Percentiles rank a stretch among this genome's conserved stretches.
Conservation (phyloP, 2,797 vertebrate species). For the Enteromius thamalakanensis region DNA sequence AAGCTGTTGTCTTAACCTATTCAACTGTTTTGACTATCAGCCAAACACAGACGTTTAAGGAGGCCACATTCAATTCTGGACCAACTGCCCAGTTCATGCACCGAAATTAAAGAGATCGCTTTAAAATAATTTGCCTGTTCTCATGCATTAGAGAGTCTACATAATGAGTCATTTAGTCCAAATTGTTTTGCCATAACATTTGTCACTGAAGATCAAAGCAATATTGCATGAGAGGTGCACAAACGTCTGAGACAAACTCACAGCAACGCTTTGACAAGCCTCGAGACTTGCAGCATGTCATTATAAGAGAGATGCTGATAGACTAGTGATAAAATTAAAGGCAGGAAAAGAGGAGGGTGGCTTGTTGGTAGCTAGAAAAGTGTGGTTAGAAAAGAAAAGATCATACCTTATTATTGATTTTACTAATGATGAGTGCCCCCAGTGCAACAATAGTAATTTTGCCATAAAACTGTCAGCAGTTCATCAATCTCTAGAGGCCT, state of each 20-base stretch:
- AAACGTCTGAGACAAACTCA: constrained; percentile 13
- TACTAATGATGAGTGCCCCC: constrained; percentile 82
- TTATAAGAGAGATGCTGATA: constrained; percentile 64
- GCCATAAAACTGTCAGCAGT: constrained; percentile 89
- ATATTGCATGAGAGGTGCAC: constrained; percentile 16
- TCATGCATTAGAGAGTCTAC: constrained; percentile 35
- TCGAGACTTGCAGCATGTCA: constrained; percentile 21
- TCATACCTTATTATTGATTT: constrained; percentile 79
- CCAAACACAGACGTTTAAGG: constrained; percentile 28
- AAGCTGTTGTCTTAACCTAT: constrained; percentile 35
- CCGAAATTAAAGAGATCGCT: constrained; percentile 32
- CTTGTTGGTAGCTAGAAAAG: constrained; percentile 63
- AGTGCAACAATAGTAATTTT: constrained; percentile 86
- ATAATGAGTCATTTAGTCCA: constrained; percentile 31
- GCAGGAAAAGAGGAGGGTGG: constrained; percentile 67
- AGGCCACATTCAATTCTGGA: constrained; percentile 17
- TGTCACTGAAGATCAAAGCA: constrained; percentile 35
- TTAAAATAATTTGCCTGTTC: constrained; percentile 30
- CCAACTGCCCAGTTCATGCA: constrained; percentile 11
- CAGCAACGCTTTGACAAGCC: constrained; percentile 29
- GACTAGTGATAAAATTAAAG: constrained; percentile 66
- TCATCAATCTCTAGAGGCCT: constrained; percentile 85
- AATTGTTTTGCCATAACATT: constrained; percentile 40
- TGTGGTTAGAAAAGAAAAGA: constrained; percentile 75
- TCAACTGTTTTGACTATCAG: constrained; percentile 27